Evolutionary conservation across 1,140 invertebrate genomes (phyloP), one percentile per base, ranked within the genome.

Genomic region (Pygmarrhopalites habei): DNA sequence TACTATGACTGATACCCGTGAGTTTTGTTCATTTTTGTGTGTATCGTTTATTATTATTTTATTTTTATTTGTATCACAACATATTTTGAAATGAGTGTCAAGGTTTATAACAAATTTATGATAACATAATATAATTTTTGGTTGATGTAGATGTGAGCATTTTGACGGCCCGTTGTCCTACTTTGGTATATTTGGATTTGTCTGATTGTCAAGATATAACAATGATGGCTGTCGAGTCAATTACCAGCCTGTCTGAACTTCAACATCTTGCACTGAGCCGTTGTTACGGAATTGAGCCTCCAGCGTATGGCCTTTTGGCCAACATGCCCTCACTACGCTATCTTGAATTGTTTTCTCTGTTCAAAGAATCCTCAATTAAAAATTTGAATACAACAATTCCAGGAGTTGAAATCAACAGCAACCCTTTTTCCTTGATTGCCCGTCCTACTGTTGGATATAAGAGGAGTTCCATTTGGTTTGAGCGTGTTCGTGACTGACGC

Each of bases 391-490:
- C 78, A 29, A 80, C 76, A 66, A 79, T 78, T 75, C 79, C 56
- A 68, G 70, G 75, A 46, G 79, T 85, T 21, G 78, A 82, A 72
- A 79, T 88, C 28, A 88, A 88, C 72, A 82, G 83, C 71, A 83
- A 81, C 68, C 79, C 81, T 59, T 88, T 86, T 76, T 90, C 89
- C 68, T 87, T 85, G 1, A 83, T 95, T 25, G 89, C 91, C 1
- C 77, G 92, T 32, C 92, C 92, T 0, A 94, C 91, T 0, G 89
- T 92, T 14, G 90, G 90, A 1, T 82, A 86, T 15, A 77, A 86
- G 68, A 79, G 90, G 70, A 92, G 90, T 0, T 92, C 89, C 28
- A 87, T 95, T 72, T 95, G 91, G 91, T 87, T 87, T 1, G 76
- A 90, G 5, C 77, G 87, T 65, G 90, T 91, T 39, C 80, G 89